Base-by-base conservation (phyloP, 2,113 vertebrate genomes). In the Orientallactaga bullata region DNA sequence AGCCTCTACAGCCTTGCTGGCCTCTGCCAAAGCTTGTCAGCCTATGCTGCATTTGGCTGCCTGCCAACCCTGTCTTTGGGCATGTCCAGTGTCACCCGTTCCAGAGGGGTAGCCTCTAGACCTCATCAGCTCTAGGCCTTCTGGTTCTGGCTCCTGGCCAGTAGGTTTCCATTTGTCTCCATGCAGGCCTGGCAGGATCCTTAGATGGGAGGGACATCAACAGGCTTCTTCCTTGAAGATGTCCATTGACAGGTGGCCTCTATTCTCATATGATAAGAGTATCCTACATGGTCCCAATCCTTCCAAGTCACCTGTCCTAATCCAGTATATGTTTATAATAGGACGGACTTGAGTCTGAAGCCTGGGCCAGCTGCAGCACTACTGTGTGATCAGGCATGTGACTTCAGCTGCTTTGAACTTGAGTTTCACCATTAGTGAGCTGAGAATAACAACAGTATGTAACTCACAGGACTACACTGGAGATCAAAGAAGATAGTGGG, bases 321-420 rank as follows among this genome's bases (percentile, higher is more conserved):
- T 17, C 7, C 68, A 30, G 37, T 37, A 69, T 17, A 23, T 55
- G 26, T 88, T 83, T 93, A 88, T 39, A 85, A 18, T 73, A 24
- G 23, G 13, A 60, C 21, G 86, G 92, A 74, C 8, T 1, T 65
- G 74, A 24, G 17, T 73, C 39, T 85, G 79, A 39, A 60, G 76
- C 47, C 26, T 73, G 78, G 42, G 5, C 32, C 23, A 69, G 78
- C 60, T 37, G 7, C 51, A 3, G 7, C 1, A 42, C 26, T 20
- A 3, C 76, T 63, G 18, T 74, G 85, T 80, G 86, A 63, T 58
- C 84, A 61, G 74, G 18, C 32, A 3, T 0, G 2, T 74, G 73
- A 37, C 73, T 78, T 79, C 39, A 72, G 77, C 51, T 3, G 74
- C 91, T 83, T 95, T 92, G 71, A 89, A 73, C 83, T 83, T 72